Base-by-base conservation (phyloP, 92 coral and sea anemone genomes). In the Porites rus region DNA sequence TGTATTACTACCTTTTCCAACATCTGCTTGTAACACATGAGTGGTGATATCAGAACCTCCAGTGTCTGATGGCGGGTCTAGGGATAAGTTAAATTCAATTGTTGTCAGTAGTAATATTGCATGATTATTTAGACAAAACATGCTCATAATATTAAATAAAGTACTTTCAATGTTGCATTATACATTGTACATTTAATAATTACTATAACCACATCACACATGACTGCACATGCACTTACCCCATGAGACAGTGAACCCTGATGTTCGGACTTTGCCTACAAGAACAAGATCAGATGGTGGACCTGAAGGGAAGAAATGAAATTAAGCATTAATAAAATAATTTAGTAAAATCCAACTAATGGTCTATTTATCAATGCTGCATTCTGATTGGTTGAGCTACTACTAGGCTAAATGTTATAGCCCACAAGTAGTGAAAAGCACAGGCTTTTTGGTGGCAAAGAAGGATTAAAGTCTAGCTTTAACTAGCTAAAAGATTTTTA, bases 11-110 rank as follows among this genome's bases (percentile, higher is more conserved):
- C 99, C 98, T 79, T 93, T 89, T 18, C 98, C 98, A 65, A 92
- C 97, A 83, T 95, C 95, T 74, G 92, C 92, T 84, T 97, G 93
- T 75, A 97, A 80, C 28, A 76, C 25, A 65, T 68, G 92, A 64
- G 88, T 88, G 6, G 94, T 51, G 63, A 97, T 95, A n/a, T 90
- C 92, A 22, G 93, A 79, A 4, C 99, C 99, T 52, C 99, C 99
- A n/a, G 90, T 93, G 78, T 97, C 99, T 72, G 88, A 84, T 8
- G 99, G 98, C 5, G 91, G 78, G 66, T 70, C 99, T 97, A 87
- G 73, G 21, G 1, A 74, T 14, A 8, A 56, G 16, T 56, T 56
- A 56, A 54, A 54, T 38, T 38, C 46, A 38, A 56, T 56, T 56
- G 61, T 56, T 56, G 61, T 10, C 61, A 10, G 61, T 10, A 14